These are phyloP conservation scores for Caenorhabditis panamensis DNA, from an alignment of 2,888 invertebrate species.

Conservation along the genomic window DNA sequence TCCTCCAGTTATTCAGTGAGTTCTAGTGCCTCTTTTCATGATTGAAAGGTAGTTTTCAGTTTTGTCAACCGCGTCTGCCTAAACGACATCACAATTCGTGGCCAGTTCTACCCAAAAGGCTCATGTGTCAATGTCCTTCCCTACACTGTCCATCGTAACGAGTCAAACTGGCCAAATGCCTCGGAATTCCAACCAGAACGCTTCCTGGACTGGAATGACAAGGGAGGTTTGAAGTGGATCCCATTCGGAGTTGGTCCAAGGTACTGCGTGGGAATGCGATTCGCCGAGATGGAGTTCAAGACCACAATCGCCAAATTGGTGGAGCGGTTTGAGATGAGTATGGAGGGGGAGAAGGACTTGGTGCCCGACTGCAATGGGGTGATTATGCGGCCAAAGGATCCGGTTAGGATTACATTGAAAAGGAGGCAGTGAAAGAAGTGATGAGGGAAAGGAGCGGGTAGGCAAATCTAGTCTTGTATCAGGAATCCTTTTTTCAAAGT, in stretches of 20 bases:
- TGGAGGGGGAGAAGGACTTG: slow-evolving; percentile 26
- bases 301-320: slow-evolving; percentile 69
- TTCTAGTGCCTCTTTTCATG: not conserved
- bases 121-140: slow-evolving; percentile 54
- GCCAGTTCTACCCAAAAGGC: slow-evolving; percentile 64
- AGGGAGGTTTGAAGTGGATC: slow-evolving; percentile 69
- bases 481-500: too few species aligned
- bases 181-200: slow-evolving; percentile 74
- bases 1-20: slow-evolving; percentile 76
- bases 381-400: slow-evolving; percentile 47
- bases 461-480: too few species aligned
- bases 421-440: too few species aligned
- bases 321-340: slow-evolving; percentile 51
- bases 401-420: slow-evolving; percentile 16
- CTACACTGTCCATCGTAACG: slow-evolving; percentile 60
- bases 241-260: slow-evolving; percentile 78
- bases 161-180: slow-evolving; percentile 71
- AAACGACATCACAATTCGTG: slow-evolving; percentile 64
- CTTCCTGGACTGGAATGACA: slow-evolving; percentile 60
- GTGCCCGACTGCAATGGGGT: slow-evolving; percentile 43
- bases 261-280: slow-evolving; percentile 77
- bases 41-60: slow-evolving; percentile 59
- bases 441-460: too few species aligned
- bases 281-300: slow-evolving; percentile 79
- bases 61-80: slow-evolving; percentile 71